Percentiles rank a stretch among this genome's conserved stretches.
phyloP scores from a whole-genome alignment of 1,140 invertebrate species.

The Araneus ventricosus region DNA sequence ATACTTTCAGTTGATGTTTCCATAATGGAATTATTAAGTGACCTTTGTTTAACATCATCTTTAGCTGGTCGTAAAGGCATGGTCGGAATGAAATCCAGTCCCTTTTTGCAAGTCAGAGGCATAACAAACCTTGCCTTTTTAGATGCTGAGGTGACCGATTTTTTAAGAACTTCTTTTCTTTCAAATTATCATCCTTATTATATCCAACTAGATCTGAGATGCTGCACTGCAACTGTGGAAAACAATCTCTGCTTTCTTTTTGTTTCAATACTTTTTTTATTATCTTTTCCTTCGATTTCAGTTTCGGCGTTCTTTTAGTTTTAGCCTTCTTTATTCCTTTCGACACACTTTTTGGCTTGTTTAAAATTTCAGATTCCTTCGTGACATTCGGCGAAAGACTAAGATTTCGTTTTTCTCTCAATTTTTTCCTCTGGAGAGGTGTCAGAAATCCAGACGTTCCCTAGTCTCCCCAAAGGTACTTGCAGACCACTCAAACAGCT shows the following conservation, averaged over 20 bases:
- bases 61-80: not conserved
- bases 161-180: slow-evolving; percentile 52
- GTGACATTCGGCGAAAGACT: not conserved
- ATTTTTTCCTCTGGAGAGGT: slow-evolving; percentile 52
- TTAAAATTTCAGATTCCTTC: not conserved
- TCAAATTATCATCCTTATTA: not conserved
- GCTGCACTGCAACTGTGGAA: not conserved
- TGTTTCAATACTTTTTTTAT: not conserved
- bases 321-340: slow-evolving; percentile 31
- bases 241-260: slow-evolving; percentile 5
- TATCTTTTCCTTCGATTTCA: not conserved
- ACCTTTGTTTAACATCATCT: not conserved
- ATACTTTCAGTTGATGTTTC: not conserved
- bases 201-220: not conserved
- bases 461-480: no score
- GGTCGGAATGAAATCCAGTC: not conserved
- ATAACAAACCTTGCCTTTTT: slow-evolving; percentile 35
- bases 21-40: not conserved
- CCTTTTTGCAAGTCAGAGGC: not conserved
- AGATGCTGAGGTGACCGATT: slow-evolving; percentile 48
- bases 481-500: no score
- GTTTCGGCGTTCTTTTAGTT: not conserved
- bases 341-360: not conserved
- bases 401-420: slow-evolving; percentile 35
- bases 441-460: slow-evolving; percentile 21